Evolutionary conservation across 2,113 vertebrate species (phyloP).

Genomic region (Laticauda colubrina): DNA sequence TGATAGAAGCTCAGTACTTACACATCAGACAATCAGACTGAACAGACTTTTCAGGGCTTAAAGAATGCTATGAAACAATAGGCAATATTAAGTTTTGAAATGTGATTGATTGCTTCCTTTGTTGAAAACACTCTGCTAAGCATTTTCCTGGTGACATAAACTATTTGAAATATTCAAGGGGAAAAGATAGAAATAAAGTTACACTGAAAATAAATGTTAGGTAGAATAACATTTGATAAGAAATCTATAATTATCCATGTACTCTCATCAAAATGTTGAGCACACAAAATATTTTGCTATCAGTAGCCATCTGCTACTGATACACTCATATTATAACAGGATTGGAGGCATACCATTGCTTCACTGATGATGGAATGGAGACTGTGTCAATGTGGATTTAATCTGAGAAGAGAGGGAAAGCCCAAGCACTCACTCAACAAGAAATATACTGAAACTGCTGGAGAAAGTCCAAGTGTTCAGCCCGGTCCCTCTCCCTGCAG

Average conservation of each 20-base stretch:
- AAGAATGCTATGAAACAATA: slow-evolving; percentile 6
- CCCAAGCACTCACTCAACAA: background rate
- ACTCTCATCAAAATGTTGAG: slow-evolving; percentile 30
- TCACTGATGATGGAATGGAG: background rate
- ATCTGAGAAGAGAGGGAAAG: no score
- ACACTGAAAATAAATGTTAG: slow-evolving; percentile 22
- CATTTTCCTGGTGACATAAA: background rate
- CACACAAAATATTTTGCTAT: slow-evolving; percentile 35
- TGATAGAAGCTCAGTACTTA: background rate
- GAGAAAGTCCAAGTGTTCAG: background rate
- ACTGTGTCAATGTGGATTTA: background rate
- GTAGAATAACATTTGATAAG: slow-evolving; percentile 28
- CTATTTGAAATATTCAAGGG: slow-evolving; percentile 16
- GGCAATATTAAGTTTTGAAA: background rate
- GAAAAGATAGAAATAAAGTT: slow-evolving; percentile 12
- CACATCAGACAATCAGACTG: background rate
- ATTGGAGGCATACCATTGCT: background rate
- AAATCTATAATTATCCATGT: slow-evolving; percentile 8
- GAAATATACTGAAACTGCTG: background rate
- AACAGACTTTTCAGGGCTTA: background rate
- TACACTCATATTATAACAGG: background rate
- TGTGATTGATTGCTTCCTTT: background rate
- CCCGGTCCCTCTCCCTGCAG: background rate
- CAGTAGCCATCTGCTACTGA: background rate
- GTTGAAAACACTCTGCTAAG: background rate